Evolutionary conservation across 2,888 invertebrate genomes (phyloP).

Genomic region (Rosalia funebris): DNA sequence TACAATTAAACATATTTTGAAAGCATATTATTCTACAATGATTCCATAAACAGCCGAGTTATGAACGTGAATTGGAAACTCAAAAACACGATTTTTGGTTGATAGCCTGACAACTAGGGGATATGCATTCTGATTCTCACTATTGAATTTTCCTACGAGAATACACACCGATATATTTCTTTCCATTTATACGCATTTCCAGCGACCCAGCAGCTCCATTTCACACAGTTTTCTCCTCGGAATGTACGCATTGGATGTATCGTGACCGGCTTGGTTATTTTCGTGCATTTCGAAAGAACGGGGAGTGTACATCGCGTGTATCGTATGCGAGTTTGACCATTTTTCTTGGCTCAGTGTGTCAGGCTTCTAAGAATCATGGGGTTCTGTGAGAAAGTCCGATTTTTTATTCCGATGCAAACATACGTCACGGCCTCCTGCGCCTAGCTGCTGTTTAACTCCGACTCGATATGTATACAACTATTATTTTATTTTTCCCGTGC

Average conservation of each 20-base stretch:
- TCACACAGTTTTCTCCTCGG: conserved; percentile 19
- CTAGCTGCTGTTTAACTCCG: conserved; percentile 44
- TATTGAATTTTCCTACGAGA: too few species aligned
- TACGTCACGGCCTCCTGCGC: conserved; percentile 53
- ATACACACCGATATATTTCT: not conserved
- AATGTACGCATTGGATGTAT: conserved; percentile 54
- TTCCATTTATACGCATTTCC: not conserved
- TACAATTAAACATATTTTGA: too few species aligned
- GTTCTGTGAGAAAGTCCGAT: conserved; percentile 63
- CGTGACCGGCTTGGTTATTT: conserved; percentile 59
- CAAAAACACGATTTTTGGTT: too few species aligned
- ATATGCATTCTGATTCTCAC: too few species aligned
- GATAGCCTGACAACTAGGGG: too few species aligned
- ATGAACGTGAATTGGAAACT: too few species aligned
- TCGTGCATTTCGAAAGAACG: conserved; percentile 56
- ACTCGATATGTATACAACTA: conserved; percentile 34
- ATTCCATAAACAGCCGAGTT: too few species aligned
- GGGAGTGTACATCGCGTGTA: conserved; percentile 63
- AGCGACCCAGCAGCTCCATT: not conserved
- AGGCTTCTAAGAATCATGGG: conserved; percentile 63
- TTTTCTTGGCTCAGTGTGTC: conserved; percentile 64
- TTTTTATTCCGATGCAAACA: conserved; percentile 55
- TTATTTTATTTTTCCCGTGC: conserved; percentile 32
- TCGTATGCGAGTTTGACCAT: conserved; percentile 62
- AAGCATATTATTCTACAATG: too few species aligned